Base-by-base conservation (phyloP, 2,113 vertebrate genomes). In the Alethe castanea region DNA sequence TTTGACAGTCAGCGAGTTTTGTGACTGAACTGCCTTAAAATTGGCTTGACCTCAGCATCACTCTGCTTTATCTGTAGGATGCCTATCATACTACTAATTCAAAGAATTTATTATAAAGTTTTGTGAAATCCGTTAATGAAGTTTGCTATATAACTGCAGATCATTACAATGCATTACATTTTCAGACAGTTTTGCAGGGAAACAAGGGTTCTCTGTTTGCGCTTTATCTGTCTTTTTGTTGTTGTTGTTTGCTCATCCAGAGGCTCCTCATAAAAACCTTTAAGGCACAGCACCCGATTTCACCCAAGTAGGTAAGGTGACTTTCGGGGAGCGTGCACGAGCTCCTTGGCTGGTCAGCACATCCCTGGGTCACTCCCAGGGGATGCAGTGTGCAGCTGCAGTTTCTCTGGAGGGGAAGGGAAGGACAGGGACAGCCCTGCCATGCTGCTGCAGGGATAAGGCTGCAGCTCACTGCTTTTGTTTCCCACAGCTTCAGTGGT, bases 251-350 rank as follows among this genome's bases (percentile, higher is more conserved):
- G 36, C 9, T 23, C 31, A 19, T 73, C 18, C 18, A 1, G 38
- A 71, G 33, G 29, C 17, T 62, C 4, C 44, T 67, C 16, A 20
- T 44, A 42, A 28, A 38, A 71, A 42, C 29, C 26, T 80, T 89
- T 60, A 16, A 44, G 60, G n/a, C 33, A 72, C 33, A 22, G 9
- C 19, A 44, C 7, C 5, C 0, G 2, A 2, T 44, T 80, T 52
- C 59, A 86, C 6, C 26, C 31, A 36, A 25, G 57, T 18, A 14
- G 6, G 12, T 19, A 72, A 44, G 61, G 48, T 19, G 14, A 33
- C 20, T 11, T 42, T 54, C 1, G 45, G 14, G 40, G 3, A 71
- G 20, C 0, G 1, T 5, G 12, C 50, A 17, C 0, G 0, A 15
- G 5, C 18, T 14, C 8, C 15, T 19, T n/a, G 59, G 18, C 28